These are phyloP conservation scores for Gallinago jamesoni DNA, from an alignment of 2,113 vertebrate species.

Conservation along the genomic window DNA sequence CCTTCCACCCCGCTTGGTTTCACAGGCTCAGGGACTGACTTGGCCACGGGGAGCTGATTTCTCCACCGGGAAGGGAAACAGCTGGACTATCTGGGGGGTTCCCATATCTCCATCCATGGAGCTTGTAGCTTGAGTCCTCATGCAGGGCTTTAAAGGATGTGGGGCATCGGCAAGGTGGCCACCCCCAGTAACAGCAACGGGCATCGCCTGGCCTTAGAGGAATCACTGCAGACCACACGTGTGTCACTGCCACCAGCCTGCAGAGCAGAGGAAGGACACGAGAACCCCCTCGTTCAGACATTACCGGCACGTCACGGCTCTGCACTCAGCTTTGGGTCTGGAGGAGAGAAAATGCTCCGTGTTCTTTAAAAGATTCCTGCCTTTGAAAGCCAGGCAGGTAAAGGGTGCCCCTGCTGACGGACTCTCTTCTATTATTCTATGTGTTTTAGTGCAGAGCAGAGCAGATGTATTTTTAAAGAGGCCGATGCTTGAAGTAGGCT, in stretches of 20 bases:
- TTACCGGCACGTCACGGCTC: not conserved
- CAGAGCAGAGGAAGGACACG: accelerated
- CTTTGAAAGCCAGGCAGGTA: not conserved
- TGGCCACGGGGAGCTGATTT: not conserved
- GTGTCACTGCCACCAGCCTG: not conserved
- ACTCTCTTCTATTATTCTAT: constrained; percentile 60
- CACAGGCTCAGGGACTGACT: accelerated
- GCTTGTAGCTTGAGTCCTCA: not conserved
- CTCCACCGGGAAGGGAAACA: not conserved
- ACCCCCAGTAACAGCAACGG: accelerated
- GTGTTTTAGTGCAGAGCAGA: constrained; percentile 1
- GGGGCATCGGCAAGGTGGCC: not conserved
- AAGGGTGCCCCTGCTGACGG: not conserved
- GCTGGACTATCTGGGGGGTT: not conserved
- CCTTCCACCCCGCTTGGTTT: not conserved
- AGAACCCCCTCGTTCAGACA: not conserved
- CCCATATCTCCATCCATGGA: accelerated
- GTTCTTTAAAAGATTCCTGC: not conserved
- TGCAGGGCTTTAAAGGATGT: accelerated
- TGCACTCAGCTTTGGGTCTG: not conserved
- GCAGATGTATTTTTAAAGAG: constrained; percentile 65
- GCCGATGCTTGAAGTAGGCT: not conserved
- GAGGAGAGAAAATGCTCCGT: not conserved
- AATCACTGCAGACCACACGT: accelerated
- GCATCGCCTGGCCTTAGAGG: not conserved